Base-by-base conservation (phyloP, 2,888 invertebrate genomes). In the Apamea monoglypha region DNA sequence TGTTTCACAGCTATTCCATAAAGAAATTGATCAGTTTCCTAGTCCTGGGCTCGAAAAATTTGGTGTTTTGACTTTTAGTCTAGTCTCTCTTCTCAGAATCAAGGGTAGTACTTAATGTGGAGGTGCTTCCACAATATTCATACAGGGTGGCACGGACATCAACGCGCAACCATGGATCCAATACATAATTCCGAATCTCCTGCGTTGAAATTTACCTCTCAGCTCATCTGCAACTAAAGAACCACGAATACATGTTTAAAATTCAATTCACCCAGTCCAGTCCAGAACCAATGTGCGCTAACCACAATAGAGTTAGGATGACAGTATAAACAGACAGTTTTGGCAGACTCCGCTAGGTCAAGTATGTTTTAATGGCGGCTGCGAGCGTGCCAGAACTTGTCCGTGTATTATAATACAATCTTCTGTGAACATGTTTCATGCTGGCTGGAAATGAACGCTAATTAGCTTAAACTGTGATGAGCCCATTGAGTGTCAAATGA, bases 361-460 rank as follows among this genome's bases (percentile, higher is more conserved):
- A 84, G 85, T 77, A 81, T 71, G 71, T 81, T 84, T 77, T 81
- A 84, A 77, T 81, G 63, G 77, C 44, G 40, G 29, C 59, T 44
- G 32, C 36, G 61, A 40, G 29, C 56, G 76, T 86, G 86, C 85
- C 85, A 86, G 64, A 83, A 83, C 67, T 84, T 75, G 75, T 75
- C 75, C 80, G 47, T 67, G 53, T 78, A 74, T 73, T 84, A 78
- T 74, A 81, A 74, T 77, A 85, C 74, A 81, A 72, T 85, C 40
- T 84, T 77, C 67, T 36, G 25, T n/a, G 21, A 71, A 64, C 25
- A 64, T 76, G 53, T 69, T 83, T 69, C 85, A 66, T 18, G 5
- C 29, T 29, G 66, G 21, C 14, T 69, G 67, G 5, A 70, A 81
- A 53, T 84, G 8, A n/a, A 36, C 32, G 25, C 29, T 64, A 69